Base-by-base conservation (phyloP, 2,888 invertebrate species). In the Drosophila algonquin region DNA sequence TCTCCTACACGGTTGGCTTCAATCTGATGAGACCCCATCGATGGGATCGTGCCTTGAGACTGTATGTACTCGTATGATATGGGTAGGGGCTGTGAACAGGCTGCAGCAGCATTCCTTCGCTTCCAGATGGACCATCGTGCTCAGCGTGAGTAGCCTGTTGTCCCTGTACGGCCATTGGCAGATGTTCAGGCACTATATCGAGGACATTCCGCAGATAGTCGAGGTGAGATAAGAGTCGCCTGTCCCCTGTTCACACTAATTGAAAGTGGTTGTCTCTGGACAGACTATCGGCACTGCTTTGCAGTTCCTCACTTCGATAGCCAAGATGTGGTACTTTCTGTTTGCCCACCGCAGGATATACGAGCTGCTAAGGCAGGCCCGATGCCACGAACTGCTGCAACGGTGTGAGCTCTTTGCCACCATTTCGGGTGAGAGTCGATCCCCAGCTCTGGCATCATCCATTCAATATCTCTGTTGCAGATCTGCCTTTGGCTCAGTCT, bases 101-200 rank as follows among this genome's bases (percentile, higher is more conserved):
- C 0, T 1, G 8, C 30, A 21, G 8, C 30, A 1, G 32, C 1
- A 14, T 14, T 8, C 1, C 4, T 9, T 32, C 12, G 10, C 35
- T 30, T n/a, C 10, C 40, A 89, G 89, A 47, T 73, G 89, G 73
- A 83, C 85, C 53, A 8, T 89, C 14, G 16, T 88, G 12, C 71
- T 90, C 0, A 67, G 81, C 4, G 21, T 75, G 1, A 50, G 61
- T 46, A 73, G 79, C n/a, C 5, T 76, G 10, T 21, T 76, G 0
- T 77, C 90, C 1, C 64, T 89, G n/a, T 90, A 87, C 56, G 90
- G 87, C 0, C 89, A 90, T 21, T 87, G 75, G 76, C 53, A 75
- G 21, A 75, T 79, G 27, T 57, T 80, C 14, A 27, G 68, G 8
- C 64, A 64, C 30, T 75, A 83, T 27, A 53, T 87, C 3, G n/a